Base-by-base conservation (phyloP, 1,140 invertebrate species). In the Matsumurasca onukii region DNA sequence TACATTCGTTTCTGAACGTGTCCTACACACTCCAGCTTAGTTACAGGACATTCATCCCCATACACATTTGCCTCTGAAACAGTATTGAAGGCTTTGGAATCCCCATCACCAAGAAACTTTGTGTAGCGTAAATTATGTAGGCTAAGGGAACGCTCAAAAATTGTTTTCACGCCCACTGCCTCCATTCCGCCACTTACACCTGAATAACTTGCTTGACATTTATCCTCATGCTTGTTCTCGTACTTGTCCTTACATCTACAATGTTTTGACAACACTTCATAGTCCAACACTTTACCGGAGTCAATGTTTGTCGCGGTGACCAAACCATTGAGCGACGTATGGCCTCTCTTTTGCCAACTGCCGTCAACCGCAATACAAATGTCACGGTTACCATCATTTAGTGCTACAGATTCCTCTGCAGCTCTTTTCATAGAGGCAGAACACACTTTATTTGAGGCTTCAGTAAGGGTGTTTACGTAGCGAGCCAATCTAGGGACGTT, bases 151-250 rank as follows among this genome's bases (percentile, higher is more conserved):
- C 73, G 55, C 52, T 68, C 24, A n/a, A 71, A 73, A 22, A 74
- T 73, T 51, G 70, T 49, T 48, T 49, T 29, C 3, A 25, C 31
- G 22, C 67, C 67, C 22, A n/a, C n/a, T 22, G 49, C 59, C 52
- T 75, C 73, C 73, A 74, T 75, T 64, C 69, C 71, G 52, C 69
- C 73, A 71, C 71, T 72, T 31, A 57, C 67, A 61, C 71, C 72
- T 51, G 17, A 17, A 66, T 71, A 72, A 68, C 74, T 75, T 22
- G 31, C 68, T 25, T 57, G 17, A 59, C 74, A 74, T 67, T 66
- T 52, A 30, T 59, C 22, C 24, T 31, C 25, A 31, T 70, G 52
- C 31, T n/a, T 22, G 22, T 34, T 34, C 3, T 24, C 17, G 1
- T 31, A 5, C 57, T 67, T 67, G n/a, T 31, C 17, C 34, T 25